phyloP scores from a whole-genome alignment of 2,888 invertebrate genomes.

The Pandemis cinnamomeana region DNA sequence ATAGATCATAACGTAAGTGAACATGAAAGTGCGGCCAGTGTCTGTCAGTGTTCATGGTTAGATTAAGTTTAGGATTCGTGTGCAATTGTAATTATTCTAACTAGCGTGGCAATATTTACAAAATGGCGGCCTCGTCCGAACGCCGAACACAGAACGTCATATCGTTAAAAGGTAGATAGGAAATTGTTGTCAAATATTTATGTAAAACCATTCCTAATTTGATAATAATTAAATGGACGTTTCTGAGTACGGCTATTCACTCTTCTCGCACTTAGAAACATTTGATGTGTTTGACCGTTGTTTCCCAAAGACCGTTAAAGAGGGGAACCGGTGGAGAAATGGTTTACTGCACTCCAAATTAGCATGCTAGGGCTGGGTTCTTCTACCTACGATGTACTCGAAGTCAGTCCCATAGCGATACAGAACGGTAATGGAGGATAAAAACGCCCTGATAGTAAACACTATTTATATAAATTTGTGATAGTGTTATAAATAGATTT shows the following conservation, averaged over 20 bases:
- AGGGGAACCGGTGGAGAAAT: not conserved
- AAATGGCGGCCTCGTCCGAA: not conserved
- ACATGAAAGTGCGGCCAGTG: not conserved
- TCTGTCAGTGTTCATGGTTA: not conserved
- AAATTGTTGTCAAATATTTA: no score
- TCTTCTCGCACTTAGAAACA: not conserved
- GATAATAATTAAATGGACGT: not conserved
- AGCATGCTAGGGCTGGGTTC: not conserved
- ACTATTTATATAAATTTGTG: constrained; percentile 21
- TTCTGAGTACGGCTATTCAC: not conserved
- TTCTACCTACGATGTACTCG: not conserved
- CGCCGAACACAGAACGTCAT: not conserved
- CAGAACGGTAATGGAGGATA: not conserved
- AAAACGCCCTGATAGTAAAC: not conserved
- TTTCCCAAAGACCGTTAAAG: not conserved
- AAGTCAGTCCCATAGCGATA: not conserved
- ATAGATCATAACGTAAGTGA: not conserved
- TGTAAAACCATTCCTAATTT: not conserved
- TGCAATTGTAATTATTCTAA: not conserved
- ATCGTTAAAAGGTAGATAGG: not conserved
- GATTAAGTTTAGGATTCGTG: constrained; percentile 1
- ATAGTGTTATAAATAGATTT: constrained; percentile 26
- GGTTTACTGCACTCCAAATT: not conserved
- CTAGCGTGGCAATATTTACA: not conserved
- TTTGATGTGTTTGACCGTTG: not conserved